These are phyloP conservation scores for Mesembrinibis cayennensis DNA, from an alignment of 2,113 vertebrate species.

Conservation along the genomic window DNA sequence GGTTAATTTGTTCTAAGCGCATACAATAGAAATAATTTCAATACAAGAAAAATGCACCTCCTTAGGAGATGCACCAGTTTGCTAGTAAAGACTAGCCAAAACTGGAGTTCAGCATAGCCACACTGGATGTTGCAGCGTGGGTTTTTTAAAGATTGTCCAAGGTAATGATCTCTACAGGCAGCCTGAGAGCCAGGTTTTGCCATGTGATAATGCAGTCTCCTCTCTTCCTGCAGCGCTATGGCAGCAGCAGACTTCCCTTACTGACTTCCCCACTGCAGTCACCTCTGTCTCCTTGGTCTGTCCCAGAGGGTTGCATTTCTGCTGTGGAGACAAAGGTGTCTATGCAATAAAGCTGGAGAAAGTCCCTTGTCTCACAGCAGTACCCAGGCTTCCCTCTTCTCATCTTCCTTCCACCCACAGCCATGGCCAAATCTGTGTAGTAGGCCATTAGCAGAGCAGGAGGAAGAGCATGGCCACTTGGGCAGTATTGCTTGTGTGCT, in stretches of 20 bases:
- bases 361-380: background rate
- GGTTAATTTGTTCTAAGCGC: background rate
- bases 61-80: background rate
- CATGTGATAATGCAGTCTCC: background rate
- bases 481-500: background rate
- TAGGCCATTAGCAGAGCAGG: background rate
- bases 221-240: background rate
- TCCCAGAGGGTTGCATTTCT: background rate
- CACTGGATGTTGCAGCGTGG: background rate
- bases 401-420: background rate
- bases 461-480: background rate
- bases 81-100: background rate
- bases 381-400: background rate
- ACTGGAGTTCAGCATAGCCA: background rate
- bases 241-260: background rate
- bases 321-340: background rate
- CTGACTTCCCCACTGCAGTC: background rate
- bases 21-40: background rate
- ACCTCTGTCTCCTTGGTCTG: background rate
- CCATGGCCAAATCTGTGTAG: background rate
- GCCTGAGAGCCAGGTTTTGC: background rate
- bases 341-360: background rate
- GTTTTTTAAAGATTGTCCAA: background rate
- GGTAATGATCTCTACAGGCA: background rate
- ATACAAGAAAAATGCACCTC: background rate